Conservation (phyloP, 1,140 invertebrate genomes). For the Sitodiplosis mosellana region DNA sequence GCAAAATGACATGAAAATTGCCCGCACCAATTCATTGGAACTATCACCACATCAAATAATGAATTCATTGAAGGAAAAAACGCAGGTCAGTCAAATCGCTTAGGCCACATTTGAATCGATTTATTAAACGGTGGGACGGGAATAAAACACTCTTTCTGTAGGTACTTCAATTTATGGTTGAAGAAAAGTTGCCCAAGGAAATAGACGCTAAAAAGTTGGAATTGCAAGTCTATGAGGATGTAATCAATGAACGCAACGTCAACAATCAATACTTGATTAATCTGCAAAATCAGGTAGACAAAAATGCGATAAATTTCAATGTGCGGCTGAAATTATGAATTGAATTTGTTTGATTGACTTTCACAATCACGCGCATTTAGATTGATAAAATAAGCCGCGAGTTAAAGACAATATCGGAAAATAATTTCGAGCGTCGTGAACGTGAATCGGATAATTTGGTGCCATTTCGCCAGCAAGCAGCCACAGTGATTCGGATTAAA, state of each 20-base stretch:
- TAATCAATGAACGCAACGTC: slow-evolving; percentile 44
- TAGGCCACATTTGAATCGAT: neutral
- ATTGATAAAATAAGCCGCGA: slow-evolving; percentile 39
- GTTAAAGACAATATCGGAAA: slow-evolving; percentile 35
- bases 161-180: slow-evolving; percentile 53
- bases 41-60: slow-evolving; percentile 14
- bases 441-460: slow-evolving; percentile 49
- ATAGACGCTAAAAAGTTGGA: slow-evolving; percentile 37
- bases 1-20: slow-evolving; percentile 21
- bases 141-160: slow-evolving; percentile 8
- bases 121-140: no score
- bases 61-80: slow-evolving; percentile 36
- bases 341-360: neutral
- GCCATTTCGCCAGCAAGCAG: slow-evolving; percentile 67
- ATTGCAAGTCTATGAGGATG: slow-evolving; percentile 45
- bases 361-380: slow-evolving; percentile 18
- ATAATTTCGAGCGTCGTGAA: no score
- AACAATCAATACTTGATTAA: slow-evolving; percentile 45
- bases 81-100: slow-evolving; percentile 29
- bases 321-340: neutral
- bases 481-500: slow-evolving; percentile 60
- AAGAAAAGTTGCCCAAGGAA: slow-evolving; percentile 63
- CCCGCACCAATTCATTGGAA: slow-evolving; percentile 12
- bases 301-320: neutral
- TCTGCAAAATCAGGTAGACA: slow-evolving; percentile 38